Base-by-base conservation (phyloP, 2,888 invertebrate genomes). In the Marronus borbonicus region DNA sequence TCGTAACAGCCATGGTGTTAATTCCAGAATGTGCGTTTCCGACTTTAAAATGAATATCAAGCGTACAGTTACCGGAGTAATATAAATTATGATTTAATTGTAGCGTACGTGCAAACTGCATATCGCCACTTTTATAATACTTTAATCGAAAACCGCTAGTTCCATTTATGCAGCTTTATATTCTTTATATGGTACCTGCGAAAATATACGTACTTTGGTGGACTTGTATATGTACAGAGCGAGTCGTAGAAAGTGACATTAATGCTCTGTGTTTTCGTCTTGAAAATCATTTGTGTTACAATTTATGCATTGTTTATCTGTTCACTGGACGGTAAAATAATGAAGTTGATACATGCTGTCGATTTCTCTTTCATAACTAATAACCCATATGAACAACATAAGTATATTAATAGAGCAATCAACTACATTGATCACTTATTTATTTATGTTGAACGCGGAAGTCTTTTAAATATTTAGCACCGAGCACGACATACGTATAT, bases 121-220 rank as follows among this genome's bases (percentile, higher is more conserved):
- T 44, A 8, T 12, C 2, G 8, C 10, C 7, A 24, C 8, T n/a
- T 50, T 68, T 50, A 68, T 68, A 24, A 68, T 20, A 50, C 50
- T 68, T 50, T 50, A 68, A 50, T 58, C 68, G 60, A 65, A 76
- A 76, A 76, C 76, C 58, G 44, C 69, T 69, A 44, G 76, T 66
- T 60, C 69, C 76, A 62, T 76, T 76, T 68, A 76, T 36, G 76
- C 68, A 68, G 14, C 68, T 58, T 68, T 76, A 50, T 66, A 31
- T 66, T 60, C 76, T 76, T 60, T 76, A 76, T 76, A 76, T 76
- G 76, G 76, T 31, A 62, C 62, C 62, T 75, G 64, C 64, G 75
- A 39, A 75, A 64, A 75, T 14, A 64, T 24, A 1, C 2, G 2
- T 50, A 74, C 36, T 17, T 62, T 49, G 68, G 49, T 66, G 44